Evolutionary conservation across 2,113 vertebrate species (phyloP), one percentile per base, ranked within the genome.

Genomic region (Elachura formosa): DNA sequence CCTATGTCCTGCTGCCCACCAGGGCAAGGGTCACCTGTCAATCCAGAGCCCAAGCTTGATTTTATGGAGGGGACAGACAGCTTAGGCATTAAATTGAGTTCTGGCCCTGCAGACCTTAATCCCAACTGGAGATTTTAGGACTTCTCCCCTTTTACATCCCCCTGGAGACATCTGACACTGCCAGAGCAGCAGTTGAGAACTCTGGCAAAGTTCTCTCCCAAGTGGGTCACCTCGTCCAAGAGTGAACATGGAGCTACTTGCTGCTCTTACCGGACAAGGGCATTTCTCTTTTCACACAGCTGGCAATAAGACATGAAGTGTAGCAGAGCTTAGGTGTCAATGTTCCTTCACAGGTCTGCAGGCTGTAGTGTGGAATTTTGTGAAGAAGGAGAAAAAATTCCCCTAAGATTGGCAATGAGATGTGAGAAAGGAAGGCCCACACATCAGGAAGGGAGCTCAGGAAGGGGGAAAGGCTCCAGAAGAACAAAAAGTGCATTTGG

Each of bases 381-480:
- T 14, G 14, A 24, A 45, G 25, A 69, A 84, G 43, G 52, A 26
- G 29, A 22, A 52, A n/a, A 36, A 55, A 63, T 29, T 9, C 12
- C 10, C 10, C n/a, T 22, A 38, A 82, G 72, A 41, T 22, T 5
- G 54, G n/a, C 59, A 26, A 0, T 55, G 52, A n/a, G 8, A 19
- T 12, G 26, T 33, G 49, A 76, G 63, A 38, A 62, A 66, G 38
- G 28, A 83, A 76, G 54, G 40, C 22, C 34, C 0, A 1, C 13
- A 34, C 1, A 0, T 5, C 0, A 1, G 56, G 68, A 29, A 52
- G 22, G 18, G 59, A 89, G 26, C 31, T 25, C 24, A 41, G 41
- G 18, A 67, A 12, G 15, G 3, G 4, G 5, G 7, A 15, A 46
- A 68, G 17, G 29, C 46, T 56, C 23, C 79, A 56, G 34, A 52